A percentile compares a stretch with the other conserved stretches of the same genome.
These are phyloP conservation scores for Cephalopterus ornatus DNA, from an alignment of 2,113 vertebrate genomes.

Conservation along the genomic window DNA sequence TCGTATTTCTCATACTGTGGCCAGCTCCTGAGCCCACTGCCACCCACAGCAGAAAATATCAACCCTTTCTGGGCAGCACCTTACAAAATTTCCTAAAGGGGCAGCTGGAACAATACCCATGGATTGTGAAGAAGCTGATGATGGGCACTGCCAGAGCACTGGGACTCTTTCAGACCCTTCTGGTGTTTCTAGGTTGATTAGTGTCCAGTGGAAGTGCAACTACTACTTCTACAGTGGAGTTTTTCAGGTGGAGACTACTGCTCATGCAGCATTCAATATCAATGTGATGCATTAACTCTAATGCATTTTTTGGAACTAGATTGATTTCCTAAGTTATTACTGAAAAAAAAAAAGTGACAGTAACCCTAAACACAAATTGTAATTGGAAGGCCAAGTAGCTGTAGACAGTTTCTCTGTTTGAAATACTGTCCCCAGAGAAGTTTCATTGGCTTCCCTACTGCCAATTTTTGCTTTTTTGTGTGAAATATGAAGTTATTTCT, in stretches of 20 bases:
- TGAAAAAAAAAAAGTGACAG: neutral
- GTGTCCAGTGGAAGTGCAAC: neutral
- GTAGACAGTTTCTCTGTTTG: neutral
- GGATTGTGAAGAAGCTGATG: neutral
- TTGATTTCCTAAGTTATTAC: neutral
- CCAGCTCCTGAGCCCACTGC: neutral
- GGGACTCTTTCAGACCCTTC: neutral
- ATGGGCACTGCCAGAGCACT: neutral
- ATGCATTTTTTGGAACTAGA: neutral
- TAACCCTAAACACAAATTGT: neutral
- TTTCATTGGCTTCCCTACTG: neutral
- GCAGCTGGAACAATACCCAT: neutral
- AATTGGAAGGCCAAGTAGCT: neutral
- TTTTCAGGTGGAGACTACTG: neutral
- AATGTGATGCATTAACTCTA: rapidly evolving
- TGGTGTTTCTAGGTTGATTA: neutral
- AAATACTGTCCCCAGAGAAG: neutral
- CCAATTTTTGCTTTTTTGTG: neutral
- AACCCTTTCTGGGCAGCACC: neutral
- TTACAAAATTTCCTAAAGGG: neutral
- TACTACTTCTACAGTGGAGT: neutral
- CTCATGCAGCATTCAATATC: neutral
- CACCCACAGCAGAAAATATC: neutral
- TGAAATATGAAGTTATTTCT: neutral
- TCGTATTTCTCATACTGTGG: neutral